These are phyloP conservation scores for Pemphredon lugubris DNA, from an alignment of 2,888 invertebrate species.

Conservation along the genomic window DNA sequence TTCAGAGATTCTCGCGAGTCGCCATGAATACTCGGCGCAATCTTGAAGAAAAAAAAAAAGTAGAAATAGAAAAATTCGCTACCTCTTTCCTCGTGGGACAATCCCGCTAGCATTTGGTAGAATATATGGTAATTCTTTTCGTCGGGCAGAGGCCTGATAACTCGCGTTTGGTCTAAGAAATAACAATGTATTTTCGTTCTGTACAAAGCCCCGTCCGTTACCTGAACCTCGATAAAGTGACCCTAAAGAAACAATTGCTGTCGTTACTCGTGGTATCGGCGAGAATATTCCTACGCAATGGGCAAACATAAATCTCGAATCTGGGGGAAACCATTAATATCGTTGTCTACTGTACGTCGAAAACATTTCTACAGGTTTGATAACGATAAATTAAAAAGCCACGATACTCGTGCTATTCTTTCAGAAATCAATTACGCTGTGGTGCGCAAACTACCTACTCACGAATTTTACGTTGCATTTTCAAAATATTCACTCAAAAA, in stretches of 20 bases:
- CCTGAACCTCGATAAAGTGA: constrained; percentile 97
- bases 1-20: neutral
- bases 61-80: constrained; percentile 36
- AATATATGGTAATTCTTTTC: constrained; percentile 99
- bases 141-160: constrained; percentile 91
- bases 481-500: too few relatives aligned
- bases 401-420: too few relatives aligned
- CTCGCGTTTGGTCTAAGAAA: constrained; percentile 96
- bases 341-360: too few relatives aligned
- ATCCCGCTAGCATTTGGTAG: constrained; percentile 96
- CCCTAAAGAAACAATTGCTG: constrained; percentile 84
- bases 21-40: neutral
- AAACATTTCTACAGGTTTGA: too few relatives aligned
- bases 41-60: too few relatives aligned
- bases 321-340: constrained; percentile 8
- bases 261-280: neutral
- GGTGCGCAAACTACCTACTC: too few relatives aligned
- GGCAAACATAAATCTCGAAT: constrained; percentile 1
- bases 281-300: too few relatives aligned
- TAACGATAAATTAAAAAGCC: too few relatives aligned
- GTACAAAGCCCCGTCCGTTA: constrained; percentile 96
- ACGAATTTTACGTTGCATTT: too few relatives aligned
- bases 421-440: too few relatives aligned
- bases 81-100: constrained; percentile 91
- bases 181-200: constrained; percentile 98